Evolutionary conservation across 2,888 invertebrate genomes (phyloP), one percentile per base, ranked within the genome.

Genomic region (Gymnocheta viridis): DNA sequence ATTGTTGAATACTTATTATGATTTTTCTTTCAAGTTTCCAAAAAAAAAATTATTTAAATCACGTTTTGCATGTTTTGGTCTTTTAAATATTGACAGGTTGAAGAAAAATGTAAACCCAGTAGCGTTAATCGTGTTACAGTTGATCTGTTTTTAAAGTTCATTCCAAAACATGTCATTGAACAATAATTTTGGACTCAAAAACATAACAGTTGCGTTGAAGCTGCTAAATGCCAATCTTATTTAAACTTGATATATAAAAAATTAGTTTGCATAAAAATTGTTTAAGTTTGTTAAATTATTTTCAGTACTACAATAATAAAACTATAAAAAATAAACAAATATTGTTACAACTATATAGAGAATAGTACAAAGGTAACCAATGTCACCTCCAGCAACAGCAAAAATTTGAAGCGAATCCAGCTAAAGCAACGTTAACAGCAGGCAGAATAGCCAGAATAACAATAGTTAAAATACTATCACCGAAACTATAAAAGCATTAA

Each of bases 91-190:
- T 35, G 49, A 2, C n/a, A 41, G 14, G 29, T 41, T 51, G 47
- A 27, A 44, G 29, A 17, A 41, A 44, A 38, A 56, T 27, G n/a
- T n/a, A n/a, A 38, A 29, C 10, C 47, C 35, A 56, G 6, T 4
- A 44, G 4, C 17, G 58, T n/a, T 19, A 74, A 51, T 29, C 67
- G 24, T 76, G 72, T 72, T 72, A 38, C 22, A 76, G 47, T 72
- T 83, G 66, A 76, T 24, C 10, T 49, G 32, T 44, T 72, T 80
- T 62, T 77, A 81, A 84, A 84, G 80, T 77, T 84, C 81, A 84
- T 49, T 77, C 77, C 38, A 72, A 77, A 64, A 47, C 72, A 56
- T 81, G 77, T 69, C 29, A 66, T 19, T 51, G 19, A 35, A 64
- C 2, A 12, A 56, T 29, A 35, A 22, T 27, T 66, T 80, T 38